Conservation (phyloP, 2,888 invertebrate species). For the Hydroisotoma schaefferi region DNA sequence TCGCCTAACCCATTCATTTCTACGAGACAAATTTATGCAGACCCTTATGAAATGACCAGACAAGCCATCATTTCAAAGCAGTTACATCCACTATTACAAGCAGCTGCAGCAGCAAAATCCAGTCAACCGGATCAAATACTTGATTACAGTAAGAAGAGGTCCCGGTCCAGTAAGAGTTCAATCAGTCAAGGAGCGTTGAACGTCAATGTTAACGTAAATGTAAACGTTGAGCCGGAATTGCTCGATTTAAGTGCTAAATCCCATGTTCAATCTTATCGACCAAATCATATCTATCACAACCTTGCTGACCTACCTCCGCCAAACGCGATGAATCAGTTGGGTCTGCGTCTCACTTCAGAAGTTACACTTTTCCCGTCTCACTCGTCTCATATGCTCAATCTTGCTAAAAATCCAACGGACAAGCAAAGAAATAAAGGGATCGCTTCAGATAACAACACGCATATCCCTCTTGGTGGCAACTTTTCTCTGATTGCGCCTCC, state of each 20-base stretch:
- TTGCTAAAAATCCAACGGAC: not conserved
- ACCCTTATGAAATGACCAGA: conserved; percentile 27
- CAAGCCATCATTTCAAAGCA: not conserved
- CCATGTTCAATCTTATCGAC: conserved; percentile 12
- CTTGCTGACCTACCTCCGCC: conserved; percentile 42
- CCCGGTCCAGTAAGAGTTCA: conserved; percentile 6
- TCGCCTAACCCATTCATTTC: conserved; percentile 35
- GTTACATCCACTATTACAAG: no score
- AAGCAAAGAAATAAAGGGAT: not conserved
- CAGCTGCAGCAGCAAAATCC: not conserved
- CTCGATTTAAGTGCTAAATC: conserved; percentile 42
- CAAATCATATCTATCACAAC: conserved; percentile 30
- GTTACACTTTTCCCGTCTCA: conserved; percentile 45
- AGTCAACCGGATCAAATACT: conserved; percentile 12
- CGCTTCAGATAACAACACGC: not conserved
- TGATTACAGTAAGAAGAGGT: conserved; percentile 31
- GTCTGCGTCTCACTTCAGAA: conserved; percentile 47
- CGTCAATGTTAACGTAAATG: conserved; percentile 13
- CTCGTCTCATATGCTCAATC: not conserved
- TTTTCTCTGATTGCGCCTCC: no score
- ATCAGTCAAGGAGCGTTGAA: conserved; percentile 5
- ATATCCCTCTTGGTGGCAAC: no score
- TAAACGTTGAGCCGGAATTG: conserved; percentile 23
- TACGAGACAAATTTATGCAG: conserved; percentile 30
- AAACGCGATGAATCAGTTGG: conserved; percentile 44